phyloP scores from a whole-genome alignment of 1,140 invertebrate genomes.

The Drosophila navojoa region DNA sequence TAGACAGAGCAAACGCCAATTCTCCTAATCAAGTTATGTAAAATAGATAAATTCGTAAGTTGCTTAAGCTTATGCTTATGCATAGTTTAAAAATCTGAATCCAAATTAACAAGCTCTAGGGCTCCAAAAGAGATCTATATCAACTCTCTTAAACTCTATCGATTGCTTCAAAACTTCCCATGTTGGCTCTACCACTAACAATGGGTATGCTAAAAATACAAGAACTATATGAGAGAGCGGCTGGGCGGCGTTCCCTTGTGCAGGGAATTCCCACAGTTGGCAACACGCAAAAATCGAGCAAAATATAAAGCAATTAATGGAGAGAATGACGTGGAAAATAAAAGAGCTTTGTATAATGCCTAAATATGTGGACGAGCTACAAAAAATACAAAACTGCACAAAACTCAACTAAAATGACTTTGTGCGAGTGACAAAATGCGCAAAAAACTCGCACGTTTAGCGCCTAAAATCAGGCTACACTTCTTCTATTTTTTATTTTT shows the following conservation, averaged over 20 bases:
- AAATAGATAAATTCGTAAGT: too few relatives aligned
- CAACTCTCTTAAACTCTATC: neutral
- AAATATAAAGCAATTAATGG: conserved; percentile 15
- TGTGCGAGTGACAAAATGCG: neutral
- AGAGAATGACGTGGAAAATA: neutral
- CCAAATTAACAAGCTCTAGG: too few relatives aligned
- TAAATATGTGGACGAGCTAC: neutral
- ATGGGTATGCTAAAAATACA: conserved; percentile 3
- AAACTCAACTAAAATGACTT: neutral
- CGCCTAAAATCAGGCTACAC: conserved; percentile 58
- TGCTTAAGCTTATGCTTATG: too few relatives aligned
- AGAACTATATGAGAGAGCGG: neutral
- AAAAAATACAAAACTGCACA: neutral
- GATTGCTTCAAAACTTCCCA: neutral
- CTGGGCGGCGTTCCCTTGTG: neutral
- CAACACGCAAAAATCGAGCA: conserved; percentile 4
- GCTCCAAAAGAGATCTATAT: too few relatives aligned
- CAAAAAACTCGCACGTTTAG: conserved; percentile 5
- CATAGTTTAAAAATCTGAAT: too few relatives aligned
- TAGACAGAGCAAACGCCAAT: too few relatives aligned
- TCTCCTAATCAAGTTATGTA: too few relatives aligned
- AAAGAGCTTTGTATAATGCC: neutral
- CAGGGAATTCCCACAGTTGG: neutral
- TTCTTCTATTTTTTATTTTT: conserved; percentile 10
- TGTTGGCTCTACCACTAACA: neutral